Base-by-base conservation (phyloP, 2,113 vertebrate genomes). In the Mugil cephalus region DNA sequence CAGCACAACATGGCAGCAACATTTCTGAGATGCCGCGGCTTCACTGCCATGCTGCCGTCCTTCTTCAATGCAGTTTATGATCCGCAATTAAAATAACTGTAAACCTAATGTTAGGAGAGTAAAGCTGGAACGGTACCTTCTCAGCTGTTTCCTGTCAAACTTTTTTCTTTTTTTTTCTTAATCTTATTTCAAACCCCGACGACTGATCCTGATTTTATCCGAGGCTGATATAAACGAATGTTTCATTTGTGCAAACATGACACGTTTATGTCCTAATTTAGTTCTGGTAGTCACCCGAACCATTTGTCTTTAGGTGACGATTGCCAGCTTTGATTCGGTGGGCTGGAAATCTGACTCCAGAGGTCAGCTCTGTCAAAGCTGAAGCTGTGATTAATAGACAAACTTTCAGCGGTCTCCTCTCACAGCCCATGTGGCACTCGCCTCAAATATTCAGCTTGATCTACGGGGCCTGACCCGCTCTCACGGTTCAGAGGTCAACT, bases 401-500 rank as follows among this genome's bases (percentile, higher is more conserved):
- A 42, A 63, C 30, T 69, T 62, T 82, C 87, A 83, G 43, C 84
- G 45, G 83, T 47, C 72, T 56, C 62, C 39, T 51, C 71, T 74
- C 62, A 4, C 67, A 50, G 84, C 82, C 65, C 82, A 76, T 82
- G 80, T 79, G 70, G 75, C 80, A 64, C 79, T 77, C 51, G 56
- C 70, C 78, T 70, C 74, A 71, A 73, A 80, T 80, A 83, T 78
- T 88, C 78, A 48, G 55, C 77, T 14, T 88, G 85, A 91, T 85
- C 88, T 78, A 74, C 42, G 6, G 64, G 72, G 50, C 51, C 68
- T 75, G 91, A 89, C 84, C 89, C 18, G 52, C 80, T 62, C 80
- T 60, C 70, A 8, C 35, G 17, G 88, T 15, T 91, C 83, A 84
- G 11, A 87, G 88, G 91, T 93, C 90, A 93, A 92, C 79, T 72